A percentile compares a stretch with the other conserved stretches of the same genome.
These are phyloP conservation scores for Microctenopoma steveboyesi DNA, from an alignment of 2,797 vertebrate genomes.

Conservation along the genomic window DNA sequence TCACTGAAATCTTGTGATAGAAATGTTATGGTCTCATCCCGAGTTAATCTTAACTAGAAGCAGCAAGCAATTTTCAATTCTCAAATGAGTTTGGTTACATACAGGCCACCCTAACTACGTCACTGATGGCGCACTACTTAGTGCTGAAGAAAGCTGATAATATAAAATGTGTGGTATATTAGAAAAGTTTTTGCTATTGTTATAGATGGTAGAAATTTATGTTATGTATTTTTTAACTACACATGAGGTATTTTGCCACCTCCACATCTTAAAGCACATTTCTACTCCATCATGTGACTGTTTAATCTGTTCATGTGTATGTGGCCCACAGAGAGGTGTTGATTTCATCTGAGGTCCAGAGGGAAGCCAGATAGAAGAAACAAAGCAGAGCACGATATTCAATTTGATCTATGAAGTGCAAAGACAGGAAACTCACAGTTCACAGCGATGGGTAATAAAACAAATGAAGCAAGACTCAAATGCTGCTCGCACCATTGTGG, in stretches of 20 bases:
- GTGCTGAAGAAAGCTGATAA: neutral
- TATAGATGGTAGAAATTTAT: neutral
- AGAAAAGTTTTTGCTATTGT: neutral
- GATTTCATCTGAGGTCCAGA: slow-evolving; percentile 35
- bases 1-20: slow-evolving; percentile 8
- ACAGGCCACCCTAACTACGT: neutral
- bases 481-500: slow-evolving; percentile 44
- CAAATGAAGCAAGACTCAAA: slow-evolving; percentile 63
- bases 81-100: neutral
- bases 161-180: neutral
- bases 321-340: slow-evolving; percentile 20
- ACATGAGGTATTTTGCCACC: neutral
- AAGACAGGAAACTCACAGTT: slow-evolving; percentile 40
- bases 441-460: slow-evolving; percentile 65
- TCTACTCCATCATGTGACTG: slow-evolving; percentile 8
- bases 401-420: slow-evolving; percentile 47
- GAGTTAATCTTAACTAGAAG: neutral
- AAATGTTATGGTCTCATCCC: neutral
- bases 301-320: slow-evolving; percentile 24
- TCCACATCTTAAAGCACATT: slow-evolving; percentile 23
- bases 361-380: slow-evolving; percentile 41
- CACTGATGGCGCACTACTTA: neutral
- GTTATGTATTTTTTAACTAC: neutral
- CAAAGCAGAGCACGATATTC: slow-evolving; percentile 28
- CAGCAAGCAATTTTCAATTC: neutral